phyloP scores from a whole-genome alignment of 2,113 vertebrate species.

The Athene noctua region DNA sequence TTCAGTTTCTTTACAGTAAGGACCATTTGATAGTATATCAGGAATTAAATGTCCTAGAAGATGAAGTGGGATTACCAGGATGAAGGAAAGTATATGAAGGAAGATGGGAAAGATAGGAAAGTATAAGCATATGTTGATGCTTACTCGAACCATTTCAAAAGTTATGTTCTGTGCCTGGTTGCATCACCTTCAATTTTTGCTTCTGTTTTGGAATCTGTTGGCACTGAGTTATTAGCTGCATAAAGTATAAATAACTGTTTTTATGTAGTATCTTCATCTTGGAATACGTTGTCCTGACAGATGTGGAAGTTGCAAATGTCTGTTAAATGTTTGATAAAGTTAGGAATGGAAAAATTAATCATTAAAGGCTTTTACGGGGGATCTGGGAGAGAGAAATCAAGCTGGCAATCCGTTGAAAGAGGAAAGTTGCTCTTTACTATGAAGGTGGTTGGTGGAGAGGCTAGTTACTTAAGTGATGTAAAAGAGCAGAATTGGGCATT shows the following conservation, averaged over 20 bases:
- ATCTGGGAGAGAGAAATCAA: neutral
- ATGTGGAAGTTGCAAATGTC: neutral
- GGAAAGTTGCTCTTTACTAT: neutral
- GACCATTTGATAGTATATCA: neutral
- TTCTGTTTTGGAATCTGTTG: neutral
- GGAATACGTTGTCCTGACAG: neutral
- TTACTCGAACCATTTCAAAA: neutral
- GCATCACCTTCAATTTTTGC: neutral
- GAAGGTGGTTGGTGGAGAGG: neutral
- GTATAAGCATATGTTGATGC: neutral
- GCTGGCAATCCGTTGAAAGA: neutral
- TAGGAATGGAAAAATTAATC: neutral
- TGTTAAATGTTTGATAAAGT: neutral
- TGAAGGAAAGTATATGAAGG: neutral
- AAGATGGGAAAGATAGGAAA: neutral
- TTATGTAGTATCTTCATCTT: neutral
- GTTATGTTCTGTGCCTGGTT: neutral
- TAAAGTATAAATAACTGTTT: neutral
- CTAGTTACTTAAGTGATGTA: neutral
- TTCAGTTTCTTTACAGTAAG: neutral
- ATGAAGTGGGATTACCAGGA: neutral
- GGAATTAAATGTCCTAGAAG: neutral
- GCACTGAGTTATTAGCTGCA: neutral
- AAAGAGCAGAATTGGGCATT: neutral
- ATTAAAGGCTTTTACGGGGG: neutral